These are phyloP conservation scores for Zoroaster sp. DNA, from an alignment of 53 echinoderm and acorn worm species.

Conservation along the genomic window DNA sequence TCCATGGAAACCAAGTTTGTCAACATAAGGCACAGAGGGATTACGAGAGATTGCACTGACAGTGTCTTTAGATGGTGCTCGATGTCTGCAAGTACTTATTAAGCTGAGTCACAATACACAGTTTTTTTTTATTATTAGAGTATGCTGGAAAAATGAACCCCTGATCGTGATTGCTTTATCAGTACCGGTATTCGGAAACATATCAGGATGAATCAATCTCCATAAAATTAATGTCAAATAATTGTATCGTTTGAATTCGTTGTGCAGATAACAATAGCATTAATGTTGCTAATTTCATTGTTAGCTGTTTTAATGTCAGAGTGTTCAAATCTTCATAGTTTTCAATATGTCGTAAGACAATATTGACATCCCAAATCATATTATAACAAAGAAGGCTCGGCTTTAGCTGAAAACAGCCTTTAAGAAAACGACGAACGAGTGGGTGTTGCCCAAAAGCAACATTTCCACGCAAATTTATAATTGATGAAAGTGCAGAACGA, in stretches of 20 bases:
- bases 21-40: too few relatives aligned
- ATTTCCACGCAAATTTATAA: not conserved
- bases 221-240: not conserved
- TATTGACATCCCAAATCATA: not conserved
- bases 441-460: not conserved
- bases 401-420: not conserved
- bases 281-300: not conserved
- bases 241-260: not conserved
- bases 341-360: not conserved
- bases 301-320: not conserved
- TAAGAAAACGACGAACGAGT: conserved; percentile 3
- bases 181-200: not conserved
- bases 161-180: not conserved
- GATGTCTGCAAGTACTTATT: too few relatives aligned
- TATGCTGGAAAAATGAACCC: not conserved
- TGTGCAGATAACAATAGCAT: not conserved
- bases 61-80: too few relatives aligned
- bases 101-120: too few relatives aligned
- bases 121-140: too few relatives aligned
- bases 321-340: not conserved
- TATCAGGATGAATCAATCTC: not conserved
- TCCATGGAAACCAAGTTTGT: too few relatives aligned
- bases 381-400: not conserved
- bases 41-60: too few relatives aligned
- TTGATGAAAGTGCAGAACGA: conserved; percentile 11